These are phyloP conservation scores for Formica aserva DNA, from an alignment of 2,888 invertebrate genomes.

Conservation along the genomic window DNA sequence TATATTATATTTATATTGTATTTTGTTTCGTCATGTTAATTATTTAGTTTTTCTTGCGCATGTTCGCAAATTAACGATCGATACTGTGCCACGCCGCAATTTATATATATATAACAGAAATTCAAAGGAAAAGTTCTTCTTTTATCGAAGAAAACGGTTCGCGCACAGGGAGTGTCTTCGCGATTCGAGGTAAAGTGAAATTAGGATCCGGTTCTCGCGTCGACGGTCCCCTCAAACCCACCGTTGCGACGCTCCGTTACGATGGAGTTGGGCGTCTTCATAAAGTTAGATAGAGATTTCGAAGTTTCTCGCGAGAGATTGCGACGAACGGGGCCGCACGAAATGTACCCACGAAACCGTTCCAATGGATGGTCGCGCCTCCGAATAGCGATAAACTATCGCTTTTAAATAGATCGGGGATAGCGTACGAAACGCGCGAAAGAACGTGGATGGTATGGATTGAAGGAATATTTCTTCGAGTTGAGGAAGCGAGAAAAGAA, in stretches of 20 bases:
- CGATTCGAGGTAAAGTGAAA: constrained; percentile 53
- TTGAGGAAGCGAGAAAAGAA: constrained; percentile 17
- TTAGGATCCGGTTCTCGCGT: constrained; percentile 63
- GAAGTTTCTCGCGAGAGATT: constrained; percentile 64
- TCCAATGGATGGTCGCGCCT: constrained; percentile 9
- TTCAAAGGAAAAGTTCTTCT: background rate
- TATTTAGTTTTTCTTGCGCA: background rate
- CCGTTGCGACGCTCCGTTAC: constrained; percentile 66
- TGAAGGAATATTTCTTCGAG: background rate
- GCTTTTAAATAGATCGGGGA: constrained; percentile 61
- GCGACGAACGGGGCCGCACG: background rate
- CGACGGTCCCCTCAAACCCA: constrained; percentile 57
- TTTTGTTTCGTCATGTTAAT: background rate
- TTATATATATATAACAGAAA: background rate
- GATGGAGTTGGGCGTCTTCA: constrained; percentile 70
- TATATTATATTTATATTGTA: background rate
- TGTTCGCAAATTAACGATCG: background rate
- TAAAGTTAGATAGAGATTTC: constrained; percentile 79
- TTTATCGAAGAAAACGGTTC: constrained; percentile 50
- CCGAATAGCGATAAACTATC: constrained; percentile 45
- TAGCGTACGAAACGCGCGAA: constrained; percentile 9
- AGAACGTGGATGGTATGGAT: no score
- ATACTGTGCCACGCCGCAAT: background rate
- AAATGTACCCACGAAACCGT: constrained; percentile 20
- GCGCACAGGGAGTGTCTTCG: constrained; percentile 51